These are phyloP conservation scores for Haliclona indistincta DNA, from an alignment of 37 sponge, comb jelly and placozoan genomes.

Conservation along the genomic window DNA sequence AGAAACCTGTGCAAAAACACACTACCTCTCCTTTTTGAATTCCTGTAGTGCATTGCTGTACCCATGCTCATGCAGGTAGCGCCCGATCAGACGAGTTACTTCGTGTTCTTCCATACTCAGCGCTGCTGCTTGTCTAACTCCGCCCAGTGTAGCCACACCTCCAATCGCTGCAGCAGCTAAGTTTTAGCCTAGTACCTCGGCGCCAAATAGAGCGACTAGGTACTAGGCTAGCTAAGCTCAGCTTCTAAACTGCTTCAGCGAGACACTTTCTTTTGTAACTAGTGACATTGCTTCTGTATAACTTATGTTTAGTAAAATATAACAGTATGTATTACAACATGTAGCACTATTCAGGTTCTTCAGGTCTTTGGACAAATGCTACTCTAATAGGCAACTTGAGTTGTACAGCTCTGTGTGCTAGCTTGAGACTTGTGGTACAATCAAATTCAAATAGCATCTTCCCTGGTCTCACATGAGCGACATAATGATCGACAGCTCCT, in stretches of 20 bases:
- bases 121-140: too few relatives aligned
- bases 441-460: constrained; percentile 65
- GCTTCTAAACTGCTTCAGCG: too few relatives aligned
- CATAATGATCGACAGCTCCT: constrained; percentile 76
- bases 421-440: constrained; percentile 32
- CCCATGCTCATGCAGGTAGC: neutral
- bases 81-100: neutral
- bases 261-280: too few relatives aligned
- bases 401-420: constrained; percentile 34
- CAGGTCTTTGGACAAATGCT: constrained; percentile 21
- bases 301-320: too few relatives aligned
- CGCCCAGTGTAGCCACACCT: too few relatives aligned
- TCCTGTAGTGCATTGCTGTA: neutral
- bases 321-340: too few relatives aligned
- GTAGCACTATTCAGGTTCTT: too few relatives aligned
- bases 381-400: constrained; percentile 68
- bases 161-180: too few relatives aligned
- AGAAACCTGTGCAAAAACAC: neutral
- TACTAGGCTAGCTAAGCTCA: too few relatives aligned
- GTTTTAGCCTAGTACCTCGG: too few relatives aligned
- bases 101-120: neutral
- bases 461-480: constrained; percentile 72
- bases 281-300: too few relatives aligned
- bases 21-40: neutral
- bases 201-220: too few relatives aligned